A percentile compares a stretch with the other conserved stretches of the same genome.
phyloP scores from a whole-genome alignment of 2,113 vertebrate species.

The Mobula birostris region DNA sequence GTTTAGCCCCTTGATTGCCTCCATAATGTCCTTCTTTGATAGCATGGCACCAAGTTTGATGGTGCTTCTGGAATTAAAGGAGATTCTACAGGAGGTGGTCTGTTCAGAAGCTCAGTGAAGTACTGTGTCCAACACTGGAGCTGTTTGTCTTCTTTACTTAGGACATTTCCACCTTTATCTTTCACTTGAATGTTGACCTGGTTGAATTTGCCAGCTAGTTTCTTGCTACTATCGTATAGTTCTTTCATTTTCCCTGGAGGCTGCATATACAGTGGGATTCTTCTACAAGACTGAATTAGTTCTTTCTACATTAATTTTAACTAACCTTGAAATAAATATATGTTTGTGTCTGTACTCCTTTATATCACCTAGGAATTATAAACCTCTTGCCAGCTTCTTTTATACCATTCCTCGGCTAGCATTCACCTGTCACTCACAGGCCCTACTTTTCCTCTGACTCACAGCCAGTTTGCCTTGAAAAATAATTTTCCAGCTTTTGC shows the following conservation, averaged over 20 bases:
- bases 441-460: background rate
- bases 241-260: background rate
- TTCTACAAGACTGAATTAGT: background rate
- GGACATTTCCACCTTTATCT: too few relatives aligned
- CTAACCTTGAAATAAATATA: background rate
- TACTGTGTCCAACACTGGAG: too few relatives aligned
- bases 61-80: too few relatives aligned
- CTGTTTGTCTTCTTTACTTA: too few relatives aligned
- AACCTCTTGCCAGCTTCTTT: slow-evolving; percentile 1
- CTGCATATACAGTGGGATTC: background rate
- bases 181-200: too few relatives aligned
- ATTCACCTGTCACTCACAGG: background rate
- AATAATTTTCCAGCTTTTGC: background rate
- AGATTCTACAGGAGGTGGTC: too few relatives aligned
- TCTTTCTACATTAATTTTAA: background rate
- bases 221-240: too few relatives aligned
- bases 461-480: background rate
- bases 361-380: background rate
- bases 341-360: background rate
- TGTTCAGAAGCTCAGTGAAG: too few relatives aligned
- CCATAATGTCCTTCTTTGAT: too few relatives aligned
- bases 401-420: background rate
- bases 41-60: too few relatives aligned
- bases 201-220: too few relatives aligned
- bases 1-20: too few relatives aligned